Conservation (phyloP, 2,888 invertebrate species). For the Pasiphila rectangulata region DNA sequence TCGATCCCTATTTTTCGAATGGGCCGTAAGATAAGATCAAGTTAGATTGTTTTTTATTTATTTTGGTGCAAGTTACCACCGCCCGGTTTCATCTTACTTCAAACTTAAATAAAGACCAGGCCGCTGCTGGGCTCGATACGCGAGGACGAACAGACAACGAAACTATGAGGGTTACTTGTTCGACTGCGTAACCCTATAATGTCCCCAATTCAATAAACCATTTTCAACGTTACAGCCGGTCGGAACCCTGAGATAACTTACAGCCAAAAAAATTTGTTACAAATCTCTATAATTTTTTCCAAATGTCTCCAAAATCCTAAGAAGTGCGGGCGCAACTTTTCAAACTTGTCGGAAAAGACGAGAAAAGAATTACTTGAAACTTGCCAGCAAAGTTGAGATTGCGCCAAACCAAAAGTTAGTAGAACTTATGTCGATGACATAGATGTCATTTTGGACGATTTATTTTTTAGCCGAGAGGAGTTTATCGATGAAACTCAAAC, state of each 20-base stretch:
- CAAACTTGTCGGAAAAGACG: conserved; percentile 34
- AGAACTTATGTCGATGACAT: conserved; percentile 15
- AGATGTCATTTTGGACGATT: conserved; percentile 29
- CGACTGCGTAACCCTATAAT: too few species aligned
- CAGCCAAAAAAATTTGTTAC: conserved; percentile 19
- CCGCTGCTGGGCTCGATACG: too few species aligned
- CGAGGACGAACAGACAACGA: too few species aligned
- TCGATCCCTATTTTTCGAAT: too few species aligned
- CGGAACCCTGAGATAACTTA: conserved; percentile 10
- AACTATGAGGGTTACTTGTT: too few species aligned
- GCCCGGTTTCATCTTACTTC: too few species aligned
- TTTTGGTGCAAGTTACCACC: too few species aligned
- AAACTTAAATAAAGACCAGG: too few species aligned
- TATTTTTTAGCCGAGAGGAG: conserved; percentile 10
- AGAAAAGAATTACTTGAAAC: conserved; percentile 35
- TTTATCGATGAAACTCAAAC: conserved; percentile 33
- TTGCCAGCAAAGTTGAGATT: conserved; percentile 19
- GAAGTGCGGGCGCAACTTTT: conserved; percentile 33
- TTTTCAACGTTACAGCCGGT: not conserved
- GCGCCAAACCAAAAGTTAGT: conserved; percentile 10
- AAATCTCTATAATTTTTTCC: conserved; percentile 31
- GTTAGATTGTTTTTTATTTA: too few species aligned
- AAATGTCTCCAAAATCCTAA: conserved; percentile 28
- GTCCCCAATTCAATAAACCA: conserved; percentile 1
- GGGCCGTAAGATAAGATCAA: too few species aligned